Conservation (phyloP, 2,113 vertebrate genomes). For the Garra rufa region DNA sequence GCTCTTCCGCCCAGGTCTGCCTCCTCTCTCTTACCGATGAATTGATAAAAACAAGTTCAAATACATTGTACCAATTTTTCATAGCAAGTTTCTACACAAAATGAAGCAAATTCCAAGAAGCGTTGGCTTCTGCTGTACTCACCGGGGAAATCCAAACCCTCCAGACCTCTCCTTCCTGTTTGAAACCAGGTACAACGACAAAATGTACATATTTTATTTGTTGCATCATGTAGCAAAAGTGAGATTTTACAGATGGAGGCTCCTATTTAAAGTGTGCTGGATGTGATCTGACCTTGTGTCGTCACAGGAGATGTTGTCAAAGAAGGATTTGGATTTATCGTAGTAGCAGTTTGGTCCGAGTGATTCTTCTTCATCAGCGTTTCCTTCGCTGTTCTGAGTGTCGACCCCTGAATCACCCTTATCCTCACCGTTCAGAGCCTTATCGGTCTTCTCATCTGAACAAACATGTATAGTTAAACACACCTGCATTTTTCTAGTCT, state of each 20-base stretch:
- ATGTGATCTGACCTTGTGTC: slow-evolving; percentile 83
- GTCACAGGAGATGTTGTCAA: slow-evolving; percentile 97
- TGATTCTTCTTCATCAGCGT: slow-evolving; percentile 88
- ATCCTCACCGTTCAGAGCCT: slow-evolving; percentile 91
- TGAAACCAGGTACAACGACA: background rate
- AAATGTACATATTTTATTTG: too few relatives aligned
- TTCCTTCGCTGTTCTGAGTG: slow-evolving; percentile 86
- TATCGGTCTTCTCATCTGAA: slow-evolving; percentile 85
- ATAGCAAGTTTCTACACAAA: background rate
- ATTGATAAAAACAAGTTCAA: background rate
- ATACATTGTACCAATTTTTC: background rate
- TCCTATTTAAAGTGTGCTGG: background rate
- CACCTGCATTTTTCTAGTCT: background rate
- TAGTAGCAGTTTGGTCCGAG: slow-evolving; percentile 89
- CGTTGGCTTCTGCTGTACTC: background rate
- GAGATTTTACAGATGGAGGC: background rate
- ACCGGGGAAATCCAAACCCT: slow-evolving; percentile 66
- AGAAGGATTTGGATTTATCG: slow-evolving; percentile 98
- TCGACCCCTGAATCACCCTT: slow-evolving; percentile 87
- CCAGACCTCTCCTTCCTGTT: slow-evolving; percentile 63
- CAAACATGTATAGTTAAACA: background rate
- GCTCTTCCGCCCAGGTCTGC: slow-evolving; percentile 95
- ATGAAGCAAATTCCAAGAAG: background rate
- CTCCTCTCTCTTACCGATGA: slow-evolving; percentile 82
- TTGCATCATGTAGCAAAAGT: background rate